Conservation (phyloP, 1,140 invertebrate genomes). For the Aphis craccivora region DNA sequence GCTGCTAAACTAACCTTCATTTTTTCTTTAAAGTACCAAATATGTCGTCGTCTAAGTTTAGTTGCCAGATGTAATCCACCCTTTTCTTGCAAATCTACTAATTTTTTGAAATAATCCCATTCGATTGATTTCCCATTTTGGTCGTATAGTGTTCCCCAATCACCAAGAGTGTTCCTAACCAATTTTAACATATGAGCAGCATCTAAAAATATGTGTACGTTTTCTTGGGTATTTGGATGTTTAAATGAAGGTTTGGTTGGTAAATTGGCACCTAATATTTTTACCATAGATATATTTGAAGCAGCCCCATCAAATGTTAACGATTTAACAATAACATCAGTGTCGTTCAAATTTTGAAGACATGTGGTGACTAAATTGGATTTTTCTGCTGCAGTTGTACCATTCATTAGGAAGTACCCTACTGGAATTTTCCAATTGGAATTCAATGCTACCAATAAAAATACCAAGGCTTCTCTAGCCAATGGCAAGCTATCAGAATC, state of each 20-base stretch:
- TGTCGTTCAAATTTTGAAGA: neutral
- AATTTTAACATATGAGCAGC: conserved; percentile 60
- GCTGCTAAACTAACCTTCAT: conserved; percentile 61
- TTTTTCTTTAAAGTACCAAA: conserved; percentile 60
- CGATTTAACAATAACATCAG: neutral
- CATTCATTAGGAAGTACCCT: neutral
- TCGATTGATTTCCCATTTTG: conserved; percentile 54
- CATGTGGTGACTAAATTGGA: neutral
- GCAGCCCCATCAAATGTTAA: neutral
- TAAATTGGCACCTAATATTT: neutral
- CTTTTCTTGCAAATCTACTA: conserved; percentile 20
- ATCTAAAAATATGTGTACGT: conserved; percentile 61
- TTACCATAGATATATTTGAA: neutral
- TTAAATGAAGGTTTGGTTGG: neutral
- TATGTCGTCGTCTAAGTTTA: conserved; percentile 61
- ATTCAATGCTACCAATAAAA: neutral
- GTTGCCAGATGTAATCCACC: conserved; percentile 60
- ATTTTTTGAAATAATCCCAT: conserved; percentile 58
- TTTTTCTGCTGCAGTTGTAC: neutral
- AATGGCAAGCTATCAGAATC: neutral
- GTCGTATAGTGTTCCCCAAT: conserved; percentile 43
- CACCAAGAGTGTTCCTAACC: conserved; percentile 42
- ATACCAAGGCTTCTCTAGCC: neutral
- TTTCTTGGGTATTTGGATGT: conserved; percentile 2
- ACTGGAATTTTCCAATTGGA: neutral